Evolutionary conservation across 2,888 invertebrate genomes (phyloP), one percentile per base, ranked within the genome.

Genomic region (Mamestra brassicae): DNA sequence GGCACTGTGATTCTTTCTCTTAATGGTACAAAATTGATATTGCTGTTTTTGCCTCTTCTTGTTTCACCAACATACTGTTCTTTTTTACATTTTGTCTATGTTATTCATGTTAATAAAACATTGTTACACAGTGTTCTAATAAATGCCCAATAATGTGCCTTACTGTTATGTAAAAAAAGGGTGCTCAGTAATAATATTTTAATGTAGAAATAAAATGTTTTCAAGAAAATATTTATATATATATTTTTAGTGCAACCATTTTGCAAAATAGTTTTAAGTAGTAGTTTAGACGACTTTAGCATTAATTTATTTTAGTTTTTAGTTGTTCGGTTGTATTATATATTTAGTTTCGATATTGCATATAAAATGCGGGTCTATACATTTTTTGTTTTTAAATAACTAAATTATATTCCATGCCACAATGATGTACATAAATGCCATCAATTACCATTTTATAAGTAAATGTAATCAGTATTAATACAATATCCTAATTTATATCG

Each of bases 401-500:
- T 94, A 94, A 94, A 94, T 94, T 94, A 94, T 93, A 92, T 90
- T 90, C 90, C 92, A 94, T 91, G 92, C 92, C 93, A 93, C 92
- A 87, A 89, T 80, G 75, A 78, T 95, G 95, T 96, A 95, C 92
- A 96, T 96, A 95, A 85, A 83, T 87, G 94, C 95, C 95, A 95
- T 95, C 92, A 92, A 91, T 92, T 95, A 95, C 94, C 93, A 94
- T 95, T 91, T 92, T 90, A 88, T 89, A 93, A 92, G 92, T 93
- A 93, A 93, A 89, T 94, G 88, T 95, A 94, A 96, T 95, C 96
- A 96, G 96, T 96, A 96, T 96, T 96, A 96, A 95, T 93, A 92
- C 91, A 93, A 94, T 94, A 93, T 93, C 89, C 89, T 95, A 93
- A 94, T 94, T 95, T 95, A 94, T 94, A 89, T 91, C 83, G 89